phyloP scores from a whole-genome alignment of 2,113 vertebrate species.

The Chlamydotis undulata region DNA sequence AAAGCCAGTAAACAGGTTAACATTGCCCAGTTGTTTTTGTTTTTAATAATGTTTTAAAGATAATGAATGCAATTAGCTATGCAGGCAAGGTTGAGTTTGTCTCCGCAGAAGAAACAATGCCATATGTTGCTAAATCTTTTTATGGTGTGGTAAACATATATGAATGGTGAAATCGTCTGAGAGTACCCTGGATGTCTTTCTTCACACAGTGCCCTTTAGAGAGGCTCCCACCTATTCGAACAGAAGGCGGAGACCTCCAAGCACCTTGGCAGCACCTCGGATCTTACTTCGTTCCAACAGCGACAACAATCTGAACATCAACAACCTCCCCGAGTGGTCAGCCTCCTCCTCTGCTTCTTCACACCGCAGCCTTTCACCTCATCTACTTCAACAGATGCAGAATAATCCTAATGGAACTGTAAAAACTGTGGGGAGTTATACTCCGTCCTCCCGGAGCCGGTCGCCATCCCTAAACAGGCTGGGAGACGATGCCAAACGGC shows the following conservation, averaged over 20 bases:
- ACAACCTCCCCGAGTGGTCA: slow-evolving; percentile 79
- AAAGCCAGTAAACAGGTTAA: neutral
- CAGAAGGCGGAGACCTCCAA: slow-evolving; percentile 83
- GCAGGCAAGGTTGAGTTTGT: slow-evolving; percentile 4
- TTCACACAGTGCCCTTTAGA: slow-evolving; percentile 89
- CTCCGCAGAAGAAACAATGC: neutral
- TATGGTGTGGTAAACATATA: neutral
- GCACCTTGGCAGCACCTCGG: slow-evolving; percentile 86
- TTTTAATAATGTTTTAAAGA: neutral
- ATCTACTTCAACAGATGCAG: slow-evolving; percentile 90
- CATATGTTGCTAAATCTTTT: slow-evolving; percentile 23
- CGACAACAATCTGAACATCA: slow-evolving; percentile 89
- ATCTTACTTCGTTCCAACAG: slow-evolving; percentile 94
- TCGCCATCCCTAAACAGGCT: slow-evolving; percentile 92
- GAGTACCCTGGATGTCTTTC: neutral
- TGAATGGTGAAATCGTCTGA: neutral
- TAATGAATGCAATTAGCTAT: neutral
- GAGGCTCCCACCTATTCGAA: slow-evolving; percentile 94
- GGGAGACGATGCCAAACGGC: slow-evolving; percentile 85
- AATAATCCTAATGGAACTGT: slow-evolving; percentile 88
- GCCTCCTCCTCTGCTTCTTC: slow-evolving; percentile 78
- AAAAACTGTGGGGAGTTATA: slow-evolving; percentile 84
- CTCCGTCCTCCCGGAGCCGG: slow-evolving; percentile 82
- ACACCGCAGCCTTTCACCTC: slow-evolving; percentile 93
- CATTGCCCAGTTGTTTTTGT: neutral